phyloP scores from a whole-genome alignment of 1,140 invertebrate species.

The Drosophila truncata region DNA sequence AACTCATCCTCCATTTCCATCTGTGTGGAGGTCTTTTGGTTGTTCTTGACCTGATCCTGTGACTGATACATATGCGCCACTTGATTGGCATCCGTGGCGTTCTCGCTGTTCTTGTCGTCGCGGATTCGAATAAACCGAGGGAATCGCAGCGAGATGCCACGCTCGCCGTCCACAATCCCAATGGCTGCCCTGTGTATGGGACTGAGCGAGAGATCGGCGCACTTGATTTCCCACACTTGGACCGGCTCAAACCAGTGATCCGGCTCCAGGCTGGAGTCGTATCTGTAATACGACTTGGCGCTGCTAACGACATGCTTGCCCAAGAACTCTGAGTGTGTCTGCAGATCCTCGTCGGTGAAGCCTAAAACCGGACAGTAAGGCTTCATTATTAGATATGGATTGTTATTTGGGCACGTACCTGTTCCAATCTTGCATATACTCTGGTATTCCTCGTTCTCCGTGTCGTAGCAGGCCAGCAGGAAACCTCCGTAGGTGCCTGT shows the following conservation, averaged over 20 bases:
- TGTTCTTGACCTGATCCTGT: slow-evolving; percentile 97
- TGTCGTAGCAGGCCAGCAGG: slow-evolving; percentile 98
- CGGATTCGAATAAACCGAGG: slow-evolving; percentile 96
- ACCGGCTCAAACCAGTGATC: slow-evolving; percentile 98
- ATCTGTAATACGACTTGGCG: slow-evolving; percentile 95
- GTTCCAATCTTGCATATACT: slow-evolving; percentile 95
- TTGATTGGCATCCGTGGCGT: slow-evolving; percentile 96
- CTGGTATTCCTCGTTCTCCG: slow-evolving; percentile 97
- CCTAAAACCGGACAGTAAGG: slow-evolving; percentile 32
- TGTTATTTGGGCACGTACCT: slow-evolving; percentile 86
- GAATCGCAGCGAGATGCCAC: slow-evolving; percentile 98
- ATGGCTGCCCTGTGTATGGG: slow-evolving; percentile 96
- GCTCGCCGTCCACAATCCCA: slow-evolving; percentile 96
- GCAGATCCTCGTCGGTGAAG: slow-evolving; percentile 96
- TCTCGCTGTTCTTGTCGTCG: slow-evolving; percentile 97
- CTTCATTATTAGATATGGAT: rapidly evolving
- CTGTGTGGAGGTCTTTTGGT: slow-evolving; percentile 76
- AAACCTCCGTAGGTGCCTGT: slow-evolving; percentile 98
- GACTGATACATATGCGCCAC: slow-evolving; percentile 93
- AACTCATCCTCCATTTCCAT: slow-evolving; percentile 69
- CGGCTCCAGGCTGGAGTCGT: slow-evolving; percentile 91
- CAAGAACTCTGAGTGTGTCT: slow-evolving; percentile 91
- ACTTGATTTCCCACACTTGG: slow-evolving; percentile 99
- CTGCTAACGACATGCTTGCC: slow-evolving; percentile 90
- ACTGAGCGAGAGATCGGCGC: slow-evolving; percentile 98